Evolutionary conservation across 2,797 vertebrate genomes (phyloP), one percentile per base, ranked within the genome.

Genomic region (Gadopsis bispinosus): DNA sequence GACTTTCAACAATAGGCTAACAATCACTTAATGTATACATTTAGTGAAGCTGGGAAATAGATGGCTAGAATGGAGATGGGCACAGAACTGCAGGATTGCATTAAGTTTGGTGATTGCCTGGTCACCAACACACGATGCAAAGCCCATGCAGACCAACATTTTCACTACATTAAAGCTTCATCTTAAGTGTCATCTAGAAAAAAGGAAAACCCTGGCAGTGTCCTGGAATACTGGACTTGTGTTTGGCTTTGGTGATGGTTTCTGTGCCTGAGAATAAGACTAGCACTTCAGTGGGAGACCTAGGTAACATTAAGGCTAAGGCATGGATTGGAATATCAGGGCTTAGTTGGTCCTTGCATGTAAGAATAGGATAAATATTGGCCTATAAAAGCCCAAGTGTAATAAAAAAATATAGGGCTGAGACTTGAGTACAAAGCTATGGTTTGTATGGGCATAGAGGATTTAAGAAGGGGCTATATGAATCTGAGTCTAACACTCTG

Each of bases 1-100:
- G 84, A 83, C 81, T 89, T 77, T 79, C 88, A 90, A 94, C 92
- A 94, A 94, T 92, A 94, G 92, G 88, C 91, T 93, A 94, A 94
- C 87, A 92, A 87, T 93, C 90, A 92, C 87, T 92, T 90, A 91
- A 80, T 87, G 86, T 81, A 85, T 85, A 85, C 64, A 66, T 89
- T 89, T 92, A 87, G 87, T 77, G 39, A 67, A 35, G 39, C 65
- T 53, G n/a, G 56, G 69, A 64, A 62, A 83, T 47, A 53, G 61
- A 77, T 50, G 47, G 26, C 12, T 29, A 48, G 66, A 60, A 37
- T 62, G 55, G 19, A 55, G 55, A 73, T 59, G 43, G 22, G 12
- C 51, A 51, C 0, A 67, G 59, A 12, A n/a, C 62, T 67, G 53
- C 55, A 43, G 39, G 58, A 48, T 10, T 29, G 22, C n/a, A 47